Percentiles rank a stretch among this genome's conserved stretches.
Conservation (phyloP, 1,140 invertebrate species). For the Ceratoteleas bidentatus region DNA sequence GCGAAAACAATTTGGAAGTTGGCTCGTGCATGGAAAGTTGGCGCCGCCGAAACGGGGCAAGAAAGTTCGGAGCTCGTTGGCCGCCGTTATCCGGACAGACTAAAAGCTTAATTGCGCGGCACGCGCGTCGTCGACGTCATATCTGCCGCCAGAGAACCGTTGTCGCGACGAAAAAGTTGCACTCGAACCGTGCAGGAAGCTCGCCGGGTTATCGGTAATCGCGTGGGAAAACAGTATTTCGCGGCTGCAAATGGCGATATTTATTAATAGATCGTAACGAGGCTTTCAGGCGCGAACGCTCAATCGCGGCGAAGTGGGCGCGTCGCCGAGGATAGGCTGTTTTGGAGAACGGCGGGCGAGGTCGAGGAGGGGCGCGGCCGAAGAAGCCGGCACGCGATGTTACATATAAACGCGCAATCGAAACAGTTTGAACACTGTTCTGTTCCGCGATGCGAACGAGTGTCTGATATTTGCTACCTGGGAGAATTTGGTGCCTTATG, state of each 20-base stretch:
- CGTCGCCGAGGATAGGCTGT: constrained; percentile 60
- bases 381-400: constrained; percentile 52
- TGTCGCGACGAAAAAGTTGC: constrained; percentile 37
- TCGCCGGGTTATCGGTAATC: constrained; percentile 52
- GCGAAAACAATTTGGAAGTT: constrained; percentile 52
- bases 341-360: constrained; percentile 52
- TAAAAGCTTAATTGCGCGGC: constrained; percentile 46
- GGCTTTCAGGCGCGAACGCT: constrained; percentile 47
- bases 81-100: constrained; percentile 15
- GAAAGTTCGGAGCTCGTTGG: constrained; percentile 50
- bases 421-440: constrained; percentile 30
- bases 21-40: constrained; percentile 41
- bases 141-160: constrained; percentile 34
- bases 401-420: constrained; percentile 50
- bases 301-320: constrained; percentile 44
- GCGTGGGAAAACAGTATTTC: constrained; percentile 55
- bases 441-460: constrained; percentile 35
- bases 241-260: constrained; percentile 38
- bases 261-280: constrained; percentile 58
- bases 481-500: too few species aligned
- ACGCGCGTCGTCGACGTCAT: constrained; percentile 30
- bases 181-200: constrained; percentile 49
- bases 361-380: constrained; percentile 46
- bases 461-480: too few species aligned
- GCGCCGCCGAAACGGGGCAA: constrained; percentile 21